Conservation (phyloP, 2,888 invertebrate species). For the Cephus pulcher region DNA sequence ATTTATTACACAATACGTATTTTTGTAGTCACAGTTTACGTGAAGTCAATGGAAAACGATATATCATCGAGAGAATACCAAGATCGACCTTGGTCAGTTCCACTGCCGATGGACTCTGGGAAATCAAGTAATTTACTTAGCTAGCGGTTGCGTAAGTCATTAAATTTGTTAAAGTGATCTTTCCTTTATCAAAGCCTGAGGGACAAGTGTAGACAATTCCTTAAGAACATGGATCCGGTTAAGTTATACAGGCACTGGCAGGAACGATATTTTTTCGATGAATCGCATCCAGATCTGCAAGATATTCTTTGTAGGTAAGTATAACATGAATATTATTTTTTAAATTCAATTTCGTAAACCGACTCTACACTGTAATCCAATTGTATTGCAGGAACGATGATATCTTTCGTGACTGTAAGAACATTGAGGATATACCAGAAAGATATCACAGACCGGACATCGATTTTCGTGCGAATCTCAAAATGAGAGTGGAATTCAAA, state of each 20-base stretch:
- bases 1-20: background rate
- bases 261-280: constrained; percentile 32
- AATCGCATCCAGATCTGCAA: constrained; percentile 26
- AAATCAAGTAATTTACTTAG: constrained; percentile 35
- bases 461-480: constrained; percentile 21
- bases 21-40: constrained; percentile 47
- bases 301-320: constrained; percentile 47
- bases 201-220: constrained; percentile 49
- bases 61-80: constrained; percentile 45
- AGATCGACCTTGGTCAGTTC: constrained; percentile 46
- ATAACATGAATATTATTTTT: background rate
- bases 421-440: constrained; percentile 1
- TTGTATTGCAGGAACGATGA: constrained; percentile 19
- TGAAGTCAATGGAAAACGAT: constrained; percentile 45
- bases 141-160: background rate
- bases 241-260: constrained; percentile 51
- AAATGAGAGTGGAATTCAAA: constrained; percentile 27
- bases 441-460: background rate
- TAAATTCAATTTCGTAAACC: background rate
- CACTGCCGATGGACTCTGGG: constrained; percentile 51
- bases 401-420: constrained; percentile 35
- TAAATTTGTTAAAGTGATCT: background rate
- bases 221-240: constrained; percentile 40
- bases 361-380: background rate
- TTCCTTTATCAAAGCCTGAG: constrained; percentile 38